Evolutionary conservation across 1,140 invertebrate genomes (phyloP), one percentile per base, ranked within the genome.

Genomic region (Diorhabda sublineata): DNA sequence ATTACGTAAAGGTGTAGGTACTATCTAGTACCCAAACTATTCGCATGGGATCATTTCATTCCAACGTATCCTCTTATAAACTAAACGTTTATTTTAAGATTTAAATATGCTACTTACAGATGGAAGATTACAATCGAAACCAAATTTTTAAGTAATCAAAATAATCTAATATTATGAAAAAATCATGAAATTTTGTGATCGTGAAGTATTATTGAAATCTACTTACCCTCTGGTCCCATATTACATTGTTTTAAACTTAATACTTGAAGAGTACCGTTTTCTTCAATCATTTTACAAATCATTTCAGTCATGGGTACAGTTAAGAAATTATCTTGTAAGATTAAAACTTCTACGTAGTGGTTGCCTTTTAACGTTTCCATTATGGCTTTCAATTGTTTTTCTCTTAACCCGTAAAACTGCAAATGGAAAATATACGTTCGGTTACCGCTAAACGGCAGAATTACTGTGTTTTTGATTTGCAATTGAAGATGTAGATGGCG

Each of bases 281-380:
- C 79, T 62, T 73, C 69, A 4, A 85, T 67, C 79, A 84, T 81
- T 67, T 82, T 79, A 5, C 79, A 76, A 45, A 85, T 73, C 73
- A 82, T 81, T 61, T 77, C 80, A 45, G 80, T 80, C 52, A 80
- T 77, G 64, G 83, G 81, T 57, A 80, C 73, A 44, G 74, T 79
- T 4, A 84, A 73, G 67, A 79, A 83, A 71, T 82, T 84, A 67
- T 84, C 82, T 59, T 80, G 79, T n/a, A 85, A 72, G 68, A 81
- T 77, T 9, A 85, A 72, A 42, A 67, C 61, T 60, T 74, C 76
- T 0, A 85, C 81, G 64, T 74, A 76, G 69, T 66, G 78, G 70
- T 85, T 85, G 52, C 75, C 71, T 59, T 69, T 75, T n/a, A 85
- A 67, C 11, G 82, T 78, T 45, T 78, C 75, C 2, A 76, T 73